Conservation (phyloP, 92 coral and sea anemone species). For the Porites cylindrica region DNA sequence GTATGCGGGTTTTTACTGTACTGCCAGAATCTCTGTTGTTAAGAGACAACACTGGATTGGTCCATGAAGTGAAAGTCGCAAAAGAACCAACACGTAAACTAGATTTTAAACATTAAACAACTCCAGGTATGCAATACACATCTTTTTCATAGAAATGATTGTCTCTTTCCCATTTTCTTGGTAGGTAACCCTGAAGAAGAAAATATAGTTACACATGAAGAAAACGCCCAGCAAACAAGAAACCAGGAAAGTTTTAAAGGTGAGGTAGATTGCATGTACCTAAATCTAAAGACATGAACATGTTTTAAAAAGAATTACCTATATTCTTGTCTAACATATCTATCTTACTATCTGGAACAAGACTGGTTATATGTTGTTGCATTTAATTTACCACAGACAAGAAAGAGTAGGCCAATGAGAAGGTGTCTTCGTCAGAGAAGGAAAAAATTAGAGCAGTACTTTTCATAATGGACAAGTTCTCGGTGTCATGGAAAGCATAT, state of each 20-base stretch:
- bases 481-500: too few species aligned
- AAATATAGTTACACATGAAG: slow-evolving; percentile 3
- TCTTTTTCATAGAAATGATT: neutral
- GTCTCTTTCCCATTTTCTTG: neutral
- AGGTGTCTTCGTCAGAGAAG: too few species aligned
- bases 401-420: too few species aligned
- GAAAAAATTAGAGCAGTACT: too few species aligned
- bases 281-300: too few species aligned
- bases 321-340: too few species aligned
- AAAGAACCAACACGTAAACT: neutral
- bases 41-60: neutral
- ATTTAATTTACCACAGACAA: too few species aligned
- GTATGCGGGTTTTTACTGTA: neutral
- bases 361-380: too few species aligned
- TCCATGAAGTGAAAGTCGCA: neutral
- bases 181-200: too few species aligned
- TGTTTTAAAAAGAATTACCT: too few species aligned
- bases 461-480: too few species aligned
- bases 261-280: neutral
- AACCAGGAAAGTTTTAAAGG: slow-evolving; percentile 18
- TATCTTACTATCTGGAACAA: too few species aligned
- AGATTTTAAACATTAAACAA: neutral
- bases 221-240: neutral
- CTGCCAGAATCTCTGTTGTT: neutral
- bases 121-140: neutral